Percentiles rank a stretch among this genome's conserved stretches.
Evolutionary conservation across 2,888 invertebrate genomes (phyloP).

Genomic region (Tetragonula carbonaria): DNA sequence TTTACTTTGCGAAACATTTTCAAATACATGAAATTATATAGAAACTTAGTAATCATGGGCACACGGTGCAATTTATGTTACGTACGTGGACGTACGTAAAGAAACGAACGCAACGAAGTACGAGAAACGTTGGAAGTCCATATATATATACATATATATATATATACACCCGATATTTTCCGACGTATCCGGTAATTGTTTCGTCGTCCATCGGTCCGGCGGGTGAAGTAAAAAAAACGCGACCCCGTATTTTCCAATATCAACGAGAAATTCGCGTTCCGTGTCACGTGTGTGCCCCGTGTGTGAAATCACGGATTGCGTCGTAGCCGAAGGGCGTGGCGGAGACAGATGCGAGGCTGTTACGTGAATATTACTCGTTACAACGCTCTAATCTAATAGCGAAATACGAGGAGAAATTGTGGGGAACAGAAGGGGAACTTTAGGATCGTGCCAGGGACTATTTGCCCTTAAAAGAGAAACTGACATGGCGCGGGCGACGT

Average conservation of each 20-base stretch:
- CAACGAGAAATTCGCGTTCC: constrained; percentile 46
- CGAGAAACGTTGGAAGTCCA: constrained; percentile 29
- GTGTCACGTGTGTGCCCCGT: constrained; percentile 34
- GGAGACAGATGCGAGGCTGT: constrained; percentile 54
- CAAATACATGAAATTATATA: background rate
- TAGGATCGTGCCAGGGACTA: constrained; percentile 67
- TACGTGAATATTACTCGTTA: constrained; percentile 73
- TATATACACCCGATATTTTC: constrained; percentile 32
- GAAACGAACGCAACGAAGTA: constrained; percentile 14
- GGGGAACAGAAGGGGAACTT: constrained; percentile 63
- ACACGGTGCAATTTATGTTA: background rate
- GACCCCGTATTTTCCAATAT: constrained; percentile 46
- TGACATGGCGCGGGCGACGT: constrained; percentile 62
- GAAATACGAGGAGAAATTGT: constrained; percentile 56
- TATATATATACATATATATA: no score
- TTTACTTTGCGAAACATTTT: background rate
- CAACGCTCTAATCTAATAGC: constrained; percentile 71
- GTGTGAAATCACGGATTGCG: constrained; percentile 39
- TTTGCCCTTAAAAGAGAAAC: constrained; percentile 71
- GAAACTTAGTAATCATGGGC: background rate
- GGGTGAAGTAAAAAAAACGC: background rate
- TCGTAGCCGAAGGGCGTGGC: constrained; percentile 10
- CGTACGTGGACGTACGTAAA: background rate
- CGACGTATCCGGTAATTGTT: constrained; percentile 48
- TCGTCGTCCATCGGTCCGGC: constrained; percentile 31